phyloP scores from a whole-genome alignment of 2,888 invertebrate genomes.

The Anoncus sp. region DNA sequence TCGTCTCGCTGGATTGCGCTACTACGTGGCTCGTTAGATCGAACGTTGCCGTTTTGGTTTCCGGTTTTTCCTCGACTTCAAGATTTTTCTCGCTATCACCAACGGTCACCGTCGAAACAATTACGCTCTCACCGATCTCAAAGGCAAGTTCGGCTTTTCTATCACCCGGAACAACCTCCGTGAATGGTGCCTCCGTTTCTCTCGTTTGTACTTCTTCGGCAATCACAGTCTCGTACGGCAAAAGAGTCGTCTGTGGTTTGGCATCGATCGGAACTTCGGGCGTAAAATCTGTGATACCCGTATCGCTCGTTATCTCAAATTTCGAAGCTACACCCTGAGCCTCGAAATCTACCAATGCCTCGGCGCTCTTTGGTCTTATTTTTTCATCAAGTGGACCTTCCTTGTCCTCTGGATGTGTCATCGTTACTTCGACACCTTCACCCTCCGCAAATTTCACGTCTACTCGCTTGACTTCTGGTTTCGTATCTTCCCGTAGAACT shows the following conservation, averaged over 20 bases:
- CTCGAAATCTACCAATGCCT: slow-evolving; percentile 76
- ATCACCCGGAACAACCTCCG: slow-evolving; percentile 84
- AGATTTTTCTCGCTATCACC: slow-evolving; percentile 75
- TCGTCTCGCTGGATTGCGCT: slow-evolving; percentile 80
- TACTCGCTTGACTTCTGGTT: slow-evolving; percentile 85
- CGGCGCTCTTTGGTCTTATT: slow-evolving; percentile 70
- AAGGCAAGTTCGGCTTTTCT: slow-evolving; percentile 84
- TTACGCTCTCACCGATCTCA: slow-evolving; percentile 75
- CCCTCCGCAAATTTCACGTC: slow-evolving; percentile 85
- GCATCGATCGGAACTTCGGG: slow-evolving; percentile 66
- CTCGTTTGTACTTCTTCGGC: slow-evolving; percentile 77
- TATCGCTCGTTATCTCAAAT: slow-evolving; percentile 76
- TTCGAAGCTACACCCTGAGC: slow-evolving; percentile 75
- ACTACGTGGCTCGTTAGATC: slow-evolving; percentile 80
- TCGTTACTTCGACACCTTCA: slow-evolving; percentile 86
- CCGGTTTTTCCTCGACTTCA: slow-evolving; percentile 73
- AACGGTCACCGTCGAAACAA: slow-evolving; percentile 74
- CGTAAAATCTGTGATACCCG: slow-evolving; percentile 68
- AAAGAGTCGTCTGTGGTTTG: slow-evolving; percentile 72
- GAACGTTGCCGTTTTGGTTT: slow-evolving; percentile 80
- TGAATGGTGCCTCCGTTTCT: slow-evolving; percentile 77
- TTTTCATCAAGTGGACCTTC: slow-evolving; percentile 74
- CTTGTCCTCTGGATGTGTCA: slow-evolving; percentile 81
- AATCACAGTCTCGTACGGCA: slow-evolving; percentile 76
- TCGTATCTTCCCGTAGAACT: slow-evolving; percentile 80